Evolutionary conservation across 1,140 invertebrate genomes (phyloP).

Genomic region (Ostrea edulis): DNA sequence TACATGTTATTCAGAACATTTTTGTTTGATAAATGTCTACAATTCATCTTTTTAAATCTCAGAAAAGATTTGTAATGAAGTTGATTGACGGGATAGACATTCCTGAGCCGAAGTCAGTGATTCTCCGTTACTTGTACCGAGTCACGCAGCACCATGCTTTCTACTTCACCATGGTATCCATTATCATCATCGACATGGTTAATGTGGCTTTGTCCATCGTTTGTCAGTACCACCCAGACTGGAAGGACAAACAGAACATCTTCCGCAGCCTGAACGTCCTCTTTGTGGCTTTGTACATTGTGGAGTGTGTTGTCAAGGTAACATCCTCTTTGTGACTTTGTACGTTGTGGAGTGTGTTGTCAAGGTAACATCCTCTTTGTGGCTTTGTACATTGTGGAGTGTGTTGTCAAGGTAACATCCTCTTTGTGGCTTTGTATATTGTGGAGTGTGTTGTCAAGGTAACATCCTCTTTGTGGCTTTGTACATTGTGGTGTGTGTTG

Average conservation of each 20-base stretch:
- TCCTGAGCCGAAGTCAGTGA: conserved; percentile 50
- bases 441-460: conserved; percentile 71
- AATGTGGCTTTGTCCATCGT: conserved; percentile 60
- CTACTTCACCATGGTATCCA: conserved; percentile 62
- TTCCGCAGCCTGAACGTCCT: conserved; percentile 62
- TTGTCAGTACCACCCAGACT: conserved; percentile 50
- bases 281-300: conserved; percentile 68
- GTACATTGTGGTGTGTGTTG: too few relatives aligned
- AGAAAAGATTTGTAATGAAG: conserved; percentile 66
- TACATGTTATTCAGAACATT: too few relatives aligned
- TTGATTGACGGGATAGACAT: conserved; percentile 51
- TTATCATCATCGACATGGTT: conserved; percentile 69
- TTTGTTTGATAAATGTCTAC: not conserved
- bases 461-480: conserved; percentile 12
- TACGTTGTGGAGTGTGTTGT: conserved; percentile 69
- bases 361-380: conserved; percentile 69
- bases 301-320: conserved; percentile 71
- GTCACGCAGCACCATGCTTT: conserved; percentile 59
- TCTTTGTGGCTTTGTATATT: conserved; percentile 68
- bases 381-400: conserved; percentile 69
- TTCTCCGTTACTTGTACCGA: conserved; percentile 48
- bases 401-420: conserved; percentile 65
- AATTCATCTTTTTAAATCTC: conserved; percentile 48
- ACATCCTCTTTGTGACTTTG: conserved; percentile 61
- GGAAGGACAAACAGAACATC: conserved; percentile 51